These are phyloP conservation scores for Phortica magna DNA, from an alignment of 2,888 invertebrate genomes.

Conservation along the genomic window DNA sequence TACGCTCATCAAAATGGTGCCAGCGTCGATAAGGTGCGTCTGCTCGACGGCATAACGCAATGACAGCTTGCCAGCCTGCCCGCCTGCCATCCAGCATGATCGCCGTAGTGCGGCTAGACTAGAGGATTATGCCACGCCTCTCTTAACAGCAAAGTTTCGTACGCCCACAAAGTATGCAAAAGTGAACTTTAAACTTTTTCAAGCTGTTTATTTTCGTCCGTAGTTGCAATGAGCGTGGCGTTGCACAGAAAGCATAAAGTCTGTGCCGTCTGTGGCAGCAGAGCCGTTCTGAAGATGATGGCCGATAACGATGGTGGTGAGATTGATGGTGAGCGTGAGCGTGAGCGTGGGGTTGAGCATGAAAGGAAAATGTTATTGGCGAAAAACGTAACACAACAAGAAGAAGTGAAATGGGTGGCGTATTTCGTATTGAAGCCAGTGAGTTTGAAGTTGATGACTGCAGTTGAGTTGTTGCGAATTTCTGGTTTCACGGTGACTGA, in stretches of 20 bases:
- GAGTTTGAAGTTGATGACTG: constrained; percentile 25
- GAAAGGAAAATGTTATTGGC: not conserved
- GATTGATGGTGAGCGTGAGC: not conserved
- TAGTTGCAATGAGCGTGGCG: not conserved
- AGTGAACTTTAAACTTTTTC: constrained; percentile 28
- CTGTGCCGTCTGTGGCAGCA: no score
- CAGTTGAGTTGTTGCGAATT: constrained; percentile 64
- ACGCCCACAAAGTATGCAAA: constrained; percentile 12
- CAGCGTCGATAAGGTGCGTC: not conserved
- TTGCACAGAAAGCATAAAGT: no score
- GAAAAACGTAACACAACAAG: not conserved
- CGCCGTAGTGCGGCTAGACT: no score
- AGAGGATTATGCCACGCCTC: no score
- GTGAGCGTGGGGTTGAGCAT: not conserved
- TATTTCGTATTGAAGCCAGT: not conserved
- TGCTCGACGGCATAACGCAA: not conserved
- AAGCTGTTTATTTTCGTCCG: constrained; percentile 15
- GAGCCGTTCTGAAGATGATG: not conserved
- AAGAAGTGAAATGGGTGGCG: not conserved
- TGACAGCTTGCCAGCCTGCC: not conserved
- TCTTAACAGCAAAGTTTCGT: no score
- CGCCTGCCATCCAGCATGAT: no score
- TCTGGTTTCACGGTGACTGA: constrained; percentile 67
- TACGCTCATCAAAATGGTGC: not conserved
- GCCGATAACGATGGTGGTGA: constrained; percentile 14